These are phyloP conservation scores for Hexactinellida sp. DNA, from an alignment of 37 sponge, comb jelly and placozoan species.

Conservation along the genomic window DNA sequence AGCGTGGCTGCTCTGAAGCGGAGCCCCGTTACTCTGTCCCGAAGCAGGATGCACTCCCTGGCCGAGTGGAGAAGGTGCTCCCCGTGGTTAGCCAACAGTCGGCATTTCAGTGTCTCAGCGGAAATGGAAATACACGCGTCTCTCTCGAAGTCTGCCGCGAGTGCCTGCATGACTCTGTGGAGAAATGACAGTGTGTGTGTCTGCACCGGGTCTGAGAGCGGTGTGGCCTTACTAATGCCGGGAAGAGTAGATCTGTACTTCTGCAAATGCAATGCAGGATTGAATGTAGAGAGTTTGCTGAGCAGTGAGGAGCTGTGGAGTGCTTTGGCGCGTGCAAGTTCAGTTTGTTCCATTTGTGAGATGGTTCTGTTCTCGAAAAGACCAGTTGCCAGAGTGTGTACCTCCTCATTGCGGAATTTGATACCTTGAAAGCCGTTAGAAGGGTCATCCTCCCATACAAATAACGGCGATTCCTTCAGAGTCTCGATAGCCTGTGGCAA, in stretches of 20 bases:
- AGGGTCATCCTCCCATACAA: not conserved
- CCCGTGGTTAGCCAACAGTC: not conserved
- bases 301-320: not conserved
- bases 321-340: not conserved
- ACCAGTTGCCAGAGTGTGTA: not conserved
- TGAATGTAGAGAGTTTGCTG: slow-evolving; percentile 6
- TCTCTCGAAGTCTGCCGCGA: not conserved
- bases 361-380: not conserved
- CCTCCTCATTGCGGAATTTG: not conserved
- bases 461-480: not conserved
- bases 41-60: not conserved
- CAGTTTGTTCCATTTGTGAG: not conserved
- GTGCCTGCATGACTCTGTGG: not conserved
- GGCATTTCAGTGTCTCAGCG: not conserved
- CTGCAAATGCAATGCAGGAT: not conserved
- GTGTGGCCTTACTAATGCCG: not conserved
- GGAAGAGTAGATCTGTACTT: not conserved
- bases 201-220: not conserved
- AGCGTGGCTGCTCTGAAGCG: not conserved
- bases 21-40: not conserved
- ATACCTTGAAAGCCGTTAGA: not conserved
- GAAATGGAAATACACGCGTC: not conserved
- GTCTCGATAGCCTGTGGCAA: not conserved
- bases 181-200: not conserved
- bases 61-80: not conserved